These are phyloP conservation scores for Mareca penelope DNA, from an alignment of 2,797 vertebrate species.

Conservation along the genomic window DNA sequence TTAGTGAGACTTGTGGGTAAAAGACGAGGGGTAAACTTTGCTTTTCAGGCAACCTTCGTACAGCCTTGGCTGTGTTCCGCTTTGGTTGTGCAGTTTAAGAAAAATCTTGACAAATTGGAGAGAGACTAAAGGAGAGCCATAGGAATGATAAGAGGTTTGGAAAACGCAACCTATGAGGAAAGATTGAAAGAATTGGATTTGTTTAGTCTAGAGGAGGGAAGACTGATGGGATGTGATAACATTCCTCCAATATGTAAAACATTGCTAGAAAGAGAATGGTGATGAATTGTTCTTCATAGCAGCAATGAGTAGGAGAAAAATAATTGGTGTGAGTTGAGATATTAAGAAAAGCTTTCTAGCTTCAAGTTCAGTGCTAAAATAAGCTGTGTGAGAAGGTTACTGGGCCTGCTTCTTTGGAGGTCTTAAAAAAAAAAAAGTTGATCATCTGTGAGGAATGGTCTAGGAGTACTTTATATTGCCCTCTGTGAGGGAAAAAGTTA, in stretches of 20 bases:
- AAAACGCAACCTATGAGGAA: constrained; percentile 50
- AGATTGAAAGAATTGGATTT: constrained; percentile 71
- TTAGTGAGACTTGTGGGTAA: not conserved
- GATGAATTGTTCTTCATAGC: constrained; percentile 51
- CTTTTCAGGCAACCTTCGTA: not conserved
- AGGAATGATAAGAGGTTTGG: constrained; percentile 71
- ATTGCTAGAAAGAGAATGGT: constrained; percentile 58
- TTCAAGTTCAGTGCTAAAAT: constrained; percentile 19
- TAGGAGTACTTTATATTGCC: not conserved
- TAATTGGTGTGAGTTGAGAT: constrained; percentile 16
- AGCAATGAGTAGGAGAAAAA: not conserved
- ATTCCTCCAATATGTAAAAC: constrained; percentile 52
- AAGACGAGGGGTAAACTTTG: not conserved
- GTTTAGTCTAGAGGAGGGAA: constrained; percentile 68
- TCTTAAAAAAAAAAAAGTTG: constrained; percentile 13
- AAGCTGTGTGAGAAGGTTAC: constrained; percentile 5
- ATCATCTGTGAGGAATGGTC: not conserved
- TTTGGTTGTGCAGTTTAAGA: constrained; percentile 19
- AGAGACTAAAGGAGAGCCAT: constrained; percentile 45
- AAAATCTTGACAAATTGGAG: constrained; percentile 58
- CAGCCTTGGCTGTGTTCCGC: not conserved
- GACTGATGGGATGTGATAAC: constrained; percentile 65
- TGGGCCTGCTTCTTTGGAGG: constrained; percentile 36
- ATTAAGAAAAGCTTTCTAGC: not conserved
- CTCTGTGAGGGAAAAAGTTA: not conserved